phyloP scores from a whole-genome alignment of 2,797 vertebrate species.

The Esox lucius region DNA sequence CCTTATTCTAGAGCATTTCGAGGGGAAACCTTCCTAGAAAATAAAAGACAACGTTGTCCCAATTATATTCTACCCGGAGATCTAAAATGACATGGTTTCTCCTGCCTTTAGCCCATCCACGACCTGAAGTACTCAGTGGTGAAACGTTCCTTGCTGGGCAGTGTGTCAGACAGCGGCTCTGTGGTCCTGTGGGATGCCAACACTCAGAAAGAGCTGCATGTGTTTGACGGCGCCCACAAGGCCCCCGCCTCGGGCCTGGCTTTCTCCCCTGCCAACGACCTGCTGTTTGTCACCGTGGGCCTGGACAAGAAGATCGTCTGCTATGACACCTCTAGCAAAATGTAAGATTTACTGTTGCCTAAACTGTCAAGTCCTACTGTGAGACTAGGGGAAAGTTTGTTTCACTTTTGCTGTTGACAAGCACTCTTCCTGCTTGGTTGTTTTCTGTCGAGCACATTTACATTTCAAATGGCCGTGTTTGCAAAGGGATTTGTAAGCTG shows the following conservation, averaged over 20 bases:
- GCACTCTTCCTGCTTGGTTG: not conserved
- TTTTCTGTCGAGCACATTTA: not conserved
- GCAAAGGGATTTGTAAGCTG: not conserved
- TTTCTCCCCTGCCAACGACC: constrained; percentile 93
- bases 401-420: not conserved
- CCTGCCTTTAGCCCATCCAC: constrained; percentile 81
- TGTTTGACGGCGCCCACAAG: constrained; percentile 88
- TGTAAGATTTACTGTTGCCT: constrained; percentile 70
- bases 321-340: constrained; percentile 94
- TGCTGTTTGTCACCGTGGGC: constrained; percentile 91
- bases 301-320: constrained; percentile 97
- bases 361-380: not conserved
- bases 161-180: constrained; percentile 87
- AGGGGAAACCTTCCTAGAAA: too few relatives aligned
- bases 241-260: constrained; percentile 89
- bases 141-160: constrained; percentile 91
- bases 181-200: constrained; percentile 95
- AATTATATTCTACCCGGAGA: too few relatives aligned
- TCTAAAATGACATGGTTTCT: constrained; percentile 5
- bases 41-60: too few relatives aligned
- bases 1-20: too few relatives aligned
- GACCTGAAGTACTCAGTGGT: constrained; percentile 87
- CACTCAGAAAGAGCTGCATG: constrained; percentile 85
- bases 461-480: not conserved
- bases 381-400: not conserved